These are phyloP conservation scores for Jordanella pulchra DNA, from an alignment of 2,797 vertebrate species.

Conservation along the genomic window DNA sequence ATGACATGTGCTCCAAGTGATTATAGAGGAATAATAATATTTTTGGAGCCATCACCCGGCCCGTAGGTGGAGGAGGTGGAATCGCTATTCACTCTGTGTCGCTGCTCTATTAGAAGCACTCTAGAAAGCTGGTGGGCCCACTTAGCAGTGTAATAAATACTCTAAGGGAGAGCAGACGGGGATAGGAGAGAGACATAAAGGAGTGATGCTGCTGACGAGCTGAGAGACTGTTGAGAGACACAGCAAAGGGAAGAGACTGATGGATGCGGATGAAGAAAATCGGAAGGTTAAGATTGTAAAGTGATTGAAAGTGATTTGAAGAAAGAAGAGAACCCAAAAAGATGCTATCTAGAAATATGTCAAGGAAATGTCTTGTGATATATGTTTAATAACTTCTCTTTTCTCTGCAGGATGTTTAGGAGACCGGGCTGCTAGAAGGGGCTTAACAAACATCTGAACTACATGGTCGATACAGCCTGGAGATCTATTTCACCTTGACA, in stretches of 20 bases:
- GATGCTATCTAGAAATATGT: conserved; percentile 21
- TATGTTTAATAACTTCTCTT: conserved; percentile 29
- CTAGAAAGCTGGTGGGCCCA: conserved; percentile 58
- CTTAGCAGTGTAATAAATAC: conserved; percentile 68
- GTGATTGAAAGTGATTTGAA: conserved; percentile 25
- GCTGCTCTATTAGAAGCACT: conserved; percentile 59
- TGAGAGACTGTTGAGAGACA: conserved; percentile 30
- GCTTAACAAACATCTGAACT: conserved; percentile 50
- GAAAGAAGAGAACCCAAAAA: conserved; percentile 28
- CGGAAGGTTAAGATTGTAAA: conserved; percentile 24
- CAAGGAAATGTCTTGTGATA: conserved; percentile 32
- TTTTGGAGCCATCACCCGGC: conserved; percentile 55
- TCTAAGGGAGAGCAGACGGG: conserved; percentile 36
- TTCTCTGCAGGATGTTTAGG: conserved; percentile 36
- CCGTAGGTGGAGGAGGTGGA: conserved; percentile 60
- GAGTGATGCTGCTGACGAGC: conserved; percentile 45
- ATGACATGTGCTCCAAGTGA: conserved; percentile 34
- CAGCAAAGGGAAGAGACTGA: conserved; percentile 12
- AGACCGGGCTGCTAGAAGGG: conserved; percentile 35
- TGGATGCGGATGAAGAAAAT: conserved; percentile 7
- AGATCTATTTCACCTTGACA: conserved; percentile 55
- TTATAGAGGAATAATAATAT: conserved; percentile 50
- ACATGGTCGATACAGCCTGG: conserved; percentile 49
- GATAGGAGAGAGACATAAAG: conserved; percentile 35
- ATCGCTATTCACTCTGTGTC: conserved; percentile 55